A percentile compares a stretch with the other conserved stretches of the same genome.
These are phyloP conservation scores for Salmo trutta DNA, from an alignment of 2,797 vertebrate species.

Conservation along the genomic window DNA sequence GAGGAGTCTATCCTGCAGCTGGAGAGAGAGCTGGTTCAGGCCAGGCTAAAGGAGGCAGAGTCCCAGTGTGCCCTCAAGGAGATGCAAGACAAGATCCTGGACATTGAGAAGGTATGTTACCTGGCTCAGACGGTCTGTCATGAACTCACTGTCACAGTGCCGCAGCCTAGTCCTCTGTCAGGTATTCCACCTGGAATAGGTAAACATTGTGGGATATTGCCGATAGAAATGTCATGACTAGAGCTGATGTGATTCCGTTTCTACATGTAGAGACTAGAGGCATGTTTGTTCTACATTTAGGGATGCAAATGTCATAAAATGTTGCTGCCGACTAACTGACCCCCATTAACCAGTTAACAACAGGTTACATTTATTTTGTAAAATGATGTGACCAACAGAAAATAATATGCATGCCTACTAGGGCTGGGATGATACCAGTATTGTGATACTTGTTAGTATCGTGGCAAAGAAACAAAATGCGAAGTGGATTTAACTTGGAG, in stretches of 20 bases:
- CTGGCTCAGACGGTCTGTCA: not conserved
- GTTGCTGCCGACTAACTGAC: not conserved
- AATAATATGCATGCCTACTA: too few species aligned
- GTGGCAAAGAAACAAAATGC: too few species aligned
- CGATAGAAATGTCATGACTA: not conserved
- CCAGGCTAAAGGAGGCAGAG: conserved; percentile 93
- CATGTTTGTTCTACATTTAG: not conserved
- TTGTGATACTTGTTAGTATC: too few species aligned
- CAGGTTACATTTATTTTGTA: too few species aligned
- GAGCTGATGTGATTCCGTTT: not conserved
- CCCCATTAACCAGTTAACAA: too few species aligned
- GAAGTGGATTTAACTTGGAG: too few species aligned
- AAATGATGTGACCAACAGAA: too few species aligned
- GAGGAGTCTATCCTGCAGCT: conserved; percentile 95
- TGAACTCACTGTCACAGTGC: not conserved
- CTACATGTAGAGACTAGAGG: not conserved
- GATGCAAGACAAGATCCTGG: conserved; percentile 98
- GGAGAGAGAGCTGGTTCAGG: conserved; percentile 94
- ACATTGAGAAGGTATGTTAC: conserved; percentile 88
- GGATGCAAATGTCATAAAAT: not conserved
- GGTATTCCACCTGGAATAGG: not conserved
- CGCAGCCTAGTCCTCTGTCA: not conserved
- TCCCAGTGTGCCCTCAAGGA: conserved; percentile 95
- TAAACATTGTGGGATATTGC: not conserved
- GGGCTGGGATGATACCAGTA: too few species aligned